These are phyloP conservation scores for Ectropis crepuscularia DNA, from an alignment of 2,888 invertebrate genomes.

Conservation along the genomic window DNA sequence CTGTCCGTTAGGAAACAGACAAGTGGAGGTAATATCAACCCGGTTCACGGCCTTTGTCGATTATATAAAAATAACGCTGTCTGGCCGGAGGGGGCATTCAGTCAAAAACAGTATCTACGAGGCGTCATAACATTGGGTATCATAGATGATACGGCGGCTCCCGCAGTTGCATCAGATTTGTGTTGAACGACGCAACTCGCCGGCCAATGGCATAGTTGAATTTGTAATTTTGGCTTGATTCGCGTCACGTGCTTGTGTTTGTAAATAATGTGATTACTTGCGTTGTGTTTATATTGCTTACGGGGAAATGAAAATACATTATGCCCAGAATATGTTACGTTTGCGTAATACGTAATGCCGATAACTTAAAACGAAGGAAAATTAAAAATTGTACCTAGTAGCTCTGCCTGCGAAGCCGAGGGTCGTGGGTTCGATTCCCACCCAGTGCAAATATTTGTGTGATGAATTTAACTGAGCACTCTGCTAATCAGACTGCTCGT, in stretches of 20 bases:
- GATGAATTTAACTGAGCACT: too few relatives aligned
- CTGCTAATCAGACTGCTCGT: too few relatives aligned
- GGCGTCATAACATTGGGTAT: too few relatives aligned
- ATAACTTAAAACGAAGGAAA: too few relatives aligned
- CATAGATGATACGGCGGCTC: conserved; percentile 17
- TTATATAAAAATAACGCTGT: conserved; percentile 16
- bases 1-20: conserved; percentile 5
- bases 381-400: too few relatives aligned
- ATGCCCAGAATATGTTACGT: too few relatives aligned
- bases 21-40: conserved; percentile 3
- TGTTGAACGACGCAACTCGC: conserved; percentile 11
- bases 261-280: not conserved
- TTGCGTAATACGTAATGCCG: too few relatives aligned
- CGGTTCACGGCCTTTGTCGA: conserved; percentile 11
- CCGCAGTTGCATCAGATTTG: conserved; percentile 34
- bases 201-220: not conserved
- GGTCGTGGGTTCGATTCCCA: too few relatives aligned
- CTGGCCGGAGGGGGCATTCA: conserved; percentile 15
- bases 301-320: too few relatives aligned
- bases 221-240: conserved; percentile 2
- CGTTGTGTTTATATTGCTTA: too few relatives aligned
- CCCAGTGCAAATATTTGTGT: too few relatives aligned
- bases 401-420: too few relatives aligned
- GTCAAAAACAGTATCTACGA: conserved; percentile 6
- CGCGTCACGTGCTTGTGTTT: conserved; percentile 7